Percentiles rank a stretch among this genome's conserved stretches.
Evolutionary conservation across 2,113 vertebrate species (phyloP).

Genomic region (Leucoraja erinaceus): DNA sequence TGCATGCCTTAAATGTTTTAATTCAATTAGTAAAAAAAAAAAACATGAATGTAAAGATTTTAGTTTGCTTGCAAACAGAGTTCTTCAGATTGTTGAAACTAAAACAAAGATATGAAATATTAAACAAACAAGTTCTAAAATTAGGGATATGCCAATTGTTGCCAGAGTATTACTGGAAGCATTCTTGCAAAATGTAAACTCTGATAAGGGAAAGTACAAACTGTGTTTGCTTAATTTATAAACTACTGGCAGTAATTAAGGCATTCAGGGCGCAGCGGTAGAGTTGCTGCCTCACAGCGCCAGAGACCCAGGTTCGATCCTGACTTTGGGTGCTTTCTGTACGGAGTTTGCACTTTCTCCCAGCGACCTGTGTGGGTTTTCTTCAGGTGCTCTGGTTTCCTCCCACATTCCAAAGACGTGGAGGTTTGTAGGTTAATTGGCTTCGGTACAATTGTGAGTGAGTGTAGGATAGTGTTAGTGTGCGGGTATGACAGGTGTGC

Average conservation of each 20-base stretch:
- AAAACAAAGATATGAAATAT: slow-evolving; percentile 12
- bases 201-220: not conserved
- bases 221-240: not conserved
- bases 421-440: too few relatives aligned
- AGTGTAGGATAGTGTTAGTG: too few relatives aligned
- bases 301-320: too few relatives aligned
- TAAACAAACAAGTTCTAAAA: not conserved
- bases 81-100: not conserved
- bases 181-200: not conserved
- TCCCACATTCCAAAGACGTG: too few relatives aligned
- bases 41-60: not conserved
- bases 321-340: too few relatives aligned
- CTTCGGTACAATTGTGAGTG: too few relatives aligned
- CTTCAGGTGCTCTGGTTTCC: too few relatives aligned
- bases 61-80: not conserved
- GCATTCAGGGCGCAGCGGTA: too few relatives aligned
- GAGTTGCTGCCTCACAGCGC: too few relatives aligned
- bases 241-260: not conserved
- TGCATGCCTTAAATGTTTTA: not conserved
- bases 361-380: too few relatives aligned
- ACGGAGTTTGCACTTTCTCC: too few relatives aligned
- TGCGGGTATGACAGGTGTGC: too few relatives aligned
- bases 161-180: not conserved
- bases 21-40: not conserved
- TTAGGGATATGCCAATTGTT: not conserved